A percentile compares a stretch with the other conserved stretches of the same genome.
phyloP scores from a whole-genome alignment of 2,797 vertebrate genomes.

The Xerus rutilus region DNA sequence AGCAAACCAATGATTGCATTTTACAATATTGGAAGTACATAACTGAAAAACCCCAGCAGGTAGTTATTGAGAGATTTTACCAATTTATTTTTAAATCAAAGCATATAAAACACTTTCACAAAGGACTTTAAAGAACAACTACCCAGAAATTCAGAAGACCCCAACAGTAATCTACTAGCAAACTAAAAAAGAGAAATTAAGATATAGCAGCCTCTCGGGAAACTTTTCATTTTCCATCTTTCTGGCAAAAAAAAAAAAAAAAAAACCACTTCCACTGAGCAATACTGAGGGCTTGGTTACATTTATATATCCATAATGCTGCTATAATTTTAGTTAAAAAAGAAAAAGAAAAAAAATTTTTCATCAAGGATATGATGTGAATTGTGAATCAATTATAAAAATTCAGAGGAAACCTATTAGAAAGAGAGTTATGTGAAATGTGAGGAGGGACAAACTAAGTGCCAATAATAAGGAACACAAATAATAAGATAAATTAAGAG shows the following conservation, averaged over 20 bases:
- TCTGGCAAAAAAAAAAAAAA: not conserved
- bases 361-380: not conserved
- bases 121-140: not conserved
- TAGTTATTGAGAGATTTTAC: not conserved
- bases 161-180: not conserved
- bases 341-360: not conserved
- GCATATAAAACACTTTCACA: not conserved
- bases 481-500: not conserved
- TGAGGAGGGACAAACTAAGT: not conserved
- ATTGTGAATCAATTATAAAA: not conserved
- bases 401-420: not conserved
- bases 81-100: not conserved
- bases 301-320: not conserved
- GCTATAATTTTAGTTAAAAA: not conserved
- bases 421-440: not conserved
- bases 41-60: not conserved
- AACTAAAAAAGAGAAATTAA: not conserved
- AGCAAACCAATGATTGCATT: constrained; percentile 14
- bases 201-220: not conserved
- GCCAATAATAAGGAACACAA: not conserved
- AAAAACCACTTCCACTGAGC: not conserved
- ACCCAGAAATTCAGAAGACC: not conserved
- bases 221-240: not conserved
- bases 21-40: not conserved
- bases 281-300: not conserved